A percentile compares a stretch with the other conserved stretches of the same genome.
Evolutionary conservation across 2,888 invertebrate species (phyloP).

Genomic region (Spodoptera littoralis): DNA sequence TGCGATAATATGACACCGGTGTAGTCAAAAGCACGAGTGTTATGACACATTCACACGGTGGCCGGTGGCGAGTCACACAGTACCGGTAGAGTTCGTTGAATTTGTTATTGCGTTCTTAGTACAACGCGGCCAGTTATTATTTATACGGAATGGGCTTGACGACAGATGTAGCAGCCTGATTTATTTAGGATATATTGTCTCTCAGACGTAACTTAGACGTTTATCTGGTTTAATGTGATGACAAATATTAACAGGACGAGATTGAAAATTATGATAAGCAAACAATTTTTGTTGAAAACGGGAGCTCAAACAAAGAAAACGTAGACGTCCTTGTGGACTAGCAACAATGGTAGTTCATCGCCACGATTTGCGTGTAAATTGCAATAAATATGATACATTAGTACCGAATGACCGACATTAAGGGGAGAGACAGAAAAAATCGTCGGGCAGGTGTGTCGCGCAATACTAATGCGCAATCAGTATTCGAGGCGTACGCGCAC

Average conservation of each 20-base stretch:
- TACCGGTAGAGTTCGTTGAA: constrained; percentile 89
- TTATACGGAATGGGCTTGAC: constrained; percentile 77
- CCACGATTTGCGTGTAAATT: constrained; percentile 77
- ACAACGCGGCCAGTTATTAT: constrained; percentile 83
- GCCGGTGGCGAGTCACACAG: constrained; percentile 83
- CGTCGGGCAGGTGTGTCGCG: constrained; percentile 86
- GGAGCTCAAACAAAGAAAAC: constrained; percentile 65
- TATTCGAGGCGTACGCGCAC: constrained; percentile 84
- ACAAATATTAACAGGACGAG: constrained; percentile 62
- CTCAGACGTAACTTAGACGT: constrained; percentile 65
- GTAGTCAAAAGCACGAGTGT: constrained; percentile 79
- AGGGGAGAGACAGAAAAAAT: constrained; percentile 86
- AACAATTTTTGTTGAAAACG: constrained; percentile 27
- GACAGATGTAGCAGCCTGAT: constrained; percentile 80
- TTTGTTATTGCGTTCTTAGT: constrained; percentile 88
- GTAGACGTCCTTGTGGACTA: constrained; percentile 76
- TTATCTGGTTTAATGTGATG: constrained; percentile 63
- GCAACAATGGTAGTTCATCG: constrained; percentile 78
- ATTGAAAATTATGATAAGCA: constrained; percentile 53
- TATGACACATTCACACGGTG: constrained; percentile 87
- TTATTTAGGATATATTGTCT: constrained; percentile 77
- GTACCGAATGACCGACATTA: constrained; percentile 88
- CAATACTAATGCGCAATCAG: constrained; percentile 88
- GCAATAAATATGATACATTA: constrained; percentile 87
- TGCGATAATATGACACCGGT: constrained; percentile 82